These are phyloP conservation scores for Temnothorax curvispinosus DNA, from an alignment of 1,140 invertebrate genomes.

Conservation along the genomic window DNA sequence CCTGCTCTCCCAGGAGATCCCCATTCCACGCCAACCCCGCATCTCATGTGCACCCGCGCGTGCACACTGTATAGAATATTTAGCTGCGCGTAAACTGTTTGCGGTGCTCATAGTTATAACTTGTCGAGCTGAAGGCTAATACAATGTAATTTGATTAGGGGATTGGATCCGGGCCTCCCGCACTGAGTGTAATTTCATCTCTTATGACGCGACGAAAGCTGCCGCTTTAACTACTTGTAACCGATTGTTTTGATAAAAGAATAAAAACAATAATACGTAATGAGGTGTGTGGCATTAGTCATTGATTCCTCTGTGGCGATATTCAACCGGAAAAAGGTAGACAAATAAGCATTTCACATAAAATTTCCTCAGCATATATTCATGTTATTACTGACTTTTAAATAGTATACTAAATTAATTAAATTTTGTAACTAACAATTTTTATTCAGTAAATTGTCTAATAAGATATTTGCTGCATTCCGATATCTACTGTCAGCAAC, in stretches of 20 bases:
- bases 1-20: neutral
- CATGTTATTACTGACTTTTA: too few relatives aligned
- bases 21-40: neutral
- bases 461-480: neutral
- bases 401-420: too few relatives aligned
- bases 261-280: neutral
- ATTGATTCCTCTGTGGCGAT: neutral
- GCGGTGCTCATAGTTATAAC: slow-evolving; percentile 45
- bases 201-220: slow-evolving; percentile 3
- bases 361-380: too few relatives aligned
- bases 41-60: slow-evolving; percentile 41
- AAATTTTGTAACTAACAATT: neutral
- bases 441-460: neutral
- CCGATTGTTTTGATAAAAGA: slow-evolving; percentile 1
- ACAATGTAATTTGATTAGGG: slow-evolving; percentile 52
- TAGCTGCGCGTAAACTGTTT: slow-evolving; percentile 58
- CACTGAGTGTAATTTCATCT: slow-evolving; percentile 37
- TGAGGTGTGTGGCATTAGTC: neutral
- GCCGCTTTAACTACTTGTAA: slow-evolving; percentile 15
- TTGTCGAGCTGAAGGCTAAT: slow-evolving; percentile 54
- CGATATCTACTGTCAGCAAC: too few relatives aligned
- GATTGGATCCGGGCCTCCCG: neutral
- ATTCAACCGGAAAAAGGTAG: neutral
- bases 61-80: slow-evolving; percentile 50
- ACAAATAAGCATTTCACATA: too few relatives aligned